Evolutionary conservation across 2,797 vertebrate genomes (phyloP), one percentile per base, ranked within the genome.

Genomic region (Macroramphosus scolopax): DNA sequence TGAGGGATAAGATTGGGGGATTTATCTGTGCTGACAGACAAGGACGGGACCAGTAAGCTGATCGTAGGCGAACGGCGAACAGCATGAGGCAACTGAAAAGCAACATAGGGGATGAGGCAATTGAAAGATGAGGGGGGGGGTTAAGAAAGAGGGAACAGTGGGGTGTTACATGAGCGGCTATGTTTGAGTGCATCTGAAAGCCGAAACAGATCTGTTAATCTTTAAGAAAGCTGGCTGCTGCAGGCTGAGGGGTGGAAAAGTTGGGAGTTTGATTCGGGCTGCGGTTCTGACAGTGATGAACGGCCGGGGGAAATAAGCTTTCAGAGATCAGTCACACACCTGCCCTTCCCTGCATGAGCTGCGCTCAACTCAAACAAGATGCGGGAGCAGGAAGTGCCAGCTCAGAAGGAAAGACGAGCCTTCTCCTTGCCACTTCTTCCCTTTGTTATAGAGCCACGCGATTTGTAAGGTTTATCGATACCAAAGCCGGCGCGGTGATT

Each of bases 201-300:
- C 51, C 8, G 9, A 34, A 36, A 57, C 48, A 35, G 78, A 78
- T 82, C 82, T 83, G 84, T 68, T 81, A 59, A 77, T 73, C 81
- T 80, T 89, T 80, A 84, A 71, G 67, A 75, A 40, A 46, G 48
- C 42, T 18, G 46, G 61, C 63, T 50, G 28, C 46, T 51, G 48
- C 50, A 63, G 50, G 68, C 64, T 14, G 50, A 33, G 40, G n/a
- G 49, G 38, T 49, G 53, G 7, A 14, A 34, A 51, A 63, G 54
- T 25, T n/a, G n/a, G n/a, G 56, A 25, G 64, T 6, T 26, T 46
- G 72, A 75, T 66, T 68, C 49, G 61, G 28, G 68, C 62, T 18
- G 22, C 4, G 54, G 53, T 44, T 32, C 46, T 84, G 85, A 87
- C 86, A 81, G 56, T 88, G 87, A 88, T 87, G 68, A 84, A 88